Percentiles rank a stretch among this genome's conserved stretches.
These are phyloP conservation scores for Equus quagga DNA, from an alignment of 2,113 vertebrate genomes.

Conservation along the genomic window DNA sequence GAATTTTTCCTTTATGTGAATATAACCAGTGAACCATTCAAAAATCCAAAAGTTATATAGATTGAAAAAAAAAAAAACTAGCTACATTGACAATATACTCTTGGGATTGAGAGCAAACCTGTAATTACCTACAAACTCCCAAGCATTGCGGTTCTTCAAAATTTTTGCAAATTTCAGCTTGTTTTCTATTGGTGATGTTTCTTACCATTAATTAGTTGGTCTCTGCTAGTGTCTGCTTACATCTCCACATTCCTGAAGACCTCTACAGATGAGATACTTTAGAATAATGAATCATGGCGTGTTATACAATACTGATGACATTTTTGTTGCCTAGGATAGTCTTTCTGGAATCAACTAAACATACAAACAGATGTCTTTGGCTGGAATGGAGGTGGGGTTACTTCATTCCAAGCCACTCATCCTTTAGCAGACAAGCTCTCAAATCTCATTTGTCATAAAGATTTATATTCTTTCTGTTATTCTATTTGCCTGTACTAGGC, in stretches of 20 bases:
- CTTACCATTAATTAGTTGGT: neutral
- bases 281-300: neutral
- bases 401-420: neutral
- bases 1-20: neutral
- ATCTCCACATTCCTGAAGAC: neutral
- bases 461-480: neutral
- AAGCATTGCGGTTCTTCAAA: neutral
- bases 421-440: neutral
- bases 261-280: neutral
- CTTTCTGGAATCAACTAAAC: neutral
- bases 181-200: neutral
- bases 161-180: neutral
- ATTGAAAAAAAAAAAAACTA: neutral
- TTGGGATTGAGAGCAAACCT: neutral
- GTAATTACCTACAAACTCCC: neutral
- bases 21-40: neutral
- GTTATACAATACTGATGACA: neutral
- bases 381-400: neutral
- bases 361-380: neutral
- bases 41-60: neutral
- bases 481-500: neutral
- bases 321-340: neutral
- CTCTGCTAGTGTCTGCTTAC: neutral
- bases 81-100: neutral
- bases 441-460: neutral